Evolutionary conservation across 2,888 invertebrate species (phyloP), one percentile per base, ranked within the genome.

Genomic region (Thelaira solivaga): DNA sequence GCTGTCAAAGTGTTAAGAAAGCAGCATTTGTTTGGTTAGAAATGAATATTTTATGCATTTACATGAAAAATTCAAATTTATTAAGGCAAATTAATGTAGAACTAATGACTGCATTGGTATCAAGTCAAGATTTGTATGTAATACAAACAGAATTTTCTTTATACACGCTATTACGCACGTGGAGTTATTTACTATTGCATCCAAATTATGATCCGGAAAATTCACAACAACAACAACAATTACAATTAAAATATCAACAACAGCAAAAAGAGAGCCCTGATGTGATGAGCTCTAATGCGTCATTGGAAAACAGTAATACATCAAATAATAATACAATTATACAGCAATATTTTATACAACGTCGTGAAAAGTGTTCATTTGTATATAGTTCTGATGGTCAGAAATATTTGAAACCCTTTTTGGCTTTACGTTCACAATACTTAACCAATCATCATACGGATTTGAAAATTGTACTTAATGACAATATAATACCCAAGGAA

Each of bases 141-240:
- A 92, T 94, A 90, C 94, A 94, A 88, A 94, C 94, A 0, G 95
- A 95, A 88, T 94, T 94, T 87, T 93, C 94, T 31, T 88, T 94
- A 41, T 95, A 95, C 82, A 91, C 92, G 53, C 89, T 94, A 85
- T 85, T 95, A 18, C 92, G 94, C 83, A 91, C 92, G 83, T 95
- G 94, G 94, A 89, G 92, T 83, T 93, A 91, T 82, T 83, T 92
- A 51, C 89, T 90, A 75, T 82, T 92, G 51, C 90, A 91, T 86
- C 90, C 90, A 2, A 82, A 85, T 1, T 90, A 89, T 85, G 87
- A 89, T 82, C 90, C 90, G n/a, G 87, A 86, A 16, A 83, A 86
- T 76, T 83, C 83, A 0, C 83, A 84, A 6, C 83, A 83, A 65
- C 81, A 80, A 1, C 82, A 82, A 22, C 80, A 83, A 0, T 81